Conservation (phyloP, 2,888 invertebrate genomes). For the Ectemnius lituratus region DNA sequence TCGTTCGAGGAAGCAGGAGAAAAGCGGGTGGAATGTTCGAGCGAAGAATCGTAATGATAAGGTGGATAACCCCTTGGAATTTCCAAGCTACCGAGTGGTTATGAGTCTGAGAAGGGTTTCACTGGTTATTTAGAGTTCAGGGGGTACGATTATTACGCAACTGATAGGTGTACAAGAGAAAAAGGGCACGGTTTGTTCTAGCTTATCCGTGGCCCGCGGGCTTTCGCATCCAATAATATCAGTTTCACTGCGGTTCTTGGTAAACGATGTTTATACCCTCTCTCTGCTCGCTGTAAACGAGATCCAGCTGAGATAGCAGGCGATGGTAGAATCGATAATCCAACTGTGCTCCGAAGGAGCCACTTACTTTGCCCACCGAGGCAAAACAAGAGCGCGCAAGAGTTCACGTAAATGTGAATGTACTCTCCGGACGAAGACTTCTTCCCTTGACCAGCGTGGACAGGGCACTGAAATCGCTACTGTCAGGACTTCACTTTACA, state of each 20-base stretch:
- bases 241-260: constrained; percentile 8
- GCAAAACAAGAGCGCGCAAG: background rate
- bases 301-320: constrained; percentile 32
- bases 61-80: background rate
- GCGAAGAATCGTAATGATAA: background rate
- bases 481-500: too few species aligned
- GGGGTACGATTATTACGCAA: background rate
- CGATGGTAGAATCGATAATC: constrained; percentile 39
- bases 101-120: background rate
- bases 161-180: background rate
- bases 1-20: background rate
- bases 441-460: background rate
- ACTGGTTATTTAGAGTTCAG: background rate
- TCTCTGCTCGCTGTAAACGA: constrained; percentile 24
- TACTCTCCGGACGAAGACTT: background rate
- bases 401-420: constrained; percentile 1
- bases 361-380: constrained; percentile 31
- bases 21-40: background rate
- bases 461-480: too few species aligned
- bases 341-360: constrained; percentile 16
- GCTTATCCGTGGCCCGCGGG: constrained; percentile 2
- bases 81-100: background rate
- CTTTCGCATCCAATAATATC: constrained; percentile 29
- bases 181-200: background rate
- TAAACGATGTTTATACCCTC: constrained; percentile 28